Base-by-base conservation (phyloP, 2,113 vertebrate genomes). In the Brienomyrus brachyistius region DNA sequence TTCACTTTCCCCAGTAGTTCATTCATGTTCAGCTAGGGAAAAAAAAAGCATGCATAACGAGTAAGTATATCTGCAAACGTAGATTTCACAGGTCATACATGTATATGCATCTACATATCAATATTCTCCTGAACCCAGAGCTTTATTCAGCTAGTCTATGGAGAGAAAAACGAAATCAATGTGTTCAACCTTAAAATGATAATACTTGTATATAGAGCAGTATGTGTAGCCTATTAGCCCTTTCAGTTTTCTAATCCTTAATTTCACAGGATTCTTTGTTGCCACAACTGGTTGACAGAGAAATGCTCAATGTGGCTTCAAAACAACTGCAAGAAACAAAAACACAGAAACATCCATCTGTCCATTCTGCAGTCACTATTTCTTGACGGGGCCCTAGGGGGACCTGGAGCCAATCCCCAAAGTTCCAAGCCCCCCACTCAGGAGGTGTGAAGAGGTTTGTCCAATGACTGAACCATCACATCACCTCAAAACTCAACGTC, bases 1-100 rank as follows among this genome's bases (percentile, higher is more conserved):
- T n/a, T 0, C 23, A 86, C 23, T 19, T n/a, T 80, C 23, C 91
- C 91, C 3, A 19, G 5, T 11, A 92, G 59, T 10, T 89, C 90
- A 0, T 31, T 89, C 13, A 88, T 6, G n/a, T 91, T 88, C 31
- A 88, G 2, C 93, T 94, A 91, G 1, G 87, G 47, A n/a, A n/a
- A 85, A 40, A 52, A 47, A 89, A 50, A 91, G 7, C 5, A 23
- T 5, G 13, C 52, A 40, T 87, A 51, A 51, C 6, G 11, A 56
- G 10, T 15, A 86, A 3, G 8, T 54, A 86, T 56, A 47, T 11
- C 6, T n/a, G 80, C 70, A 35, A 1, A 74, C 17, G 15, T 40
- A 17, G 5, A 77, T 35, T 19, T 15, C 27, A 77, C 19, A 15
- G 56, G 56, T 62, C 21, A 31, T 66, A 66, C 11, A 77, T 77